Conservation (phyloP, 1,140 invertebrate genomes). For the Rhynchophorus ferrugineus region DNA sequence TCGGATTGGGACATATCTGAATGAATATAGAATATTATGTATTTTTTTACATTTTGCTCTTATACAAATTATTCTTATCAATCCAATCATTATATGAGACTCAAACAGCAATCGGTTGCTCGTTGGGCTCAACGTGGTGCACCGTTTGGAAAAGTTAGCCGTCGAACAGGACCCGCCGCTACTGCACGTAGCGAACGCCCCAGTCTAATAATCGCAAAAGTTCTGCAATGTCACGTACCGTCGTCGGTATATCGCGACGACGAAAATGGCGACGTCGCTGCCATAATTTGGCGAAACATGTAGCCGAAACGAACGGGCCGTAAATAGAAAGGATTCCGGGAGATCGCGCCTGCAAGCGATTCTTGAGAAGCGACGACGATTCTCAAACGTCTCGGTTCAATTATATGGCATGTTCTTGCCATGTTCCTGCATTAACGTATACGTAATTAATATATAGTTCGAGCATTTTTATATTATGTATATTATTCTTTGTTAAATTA, state of each 20-base stretch:
- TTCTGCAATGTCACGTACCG: constrained; percentile 21
- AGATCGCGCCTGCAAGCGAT: not conserved
- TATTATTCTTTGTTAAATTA: no score
- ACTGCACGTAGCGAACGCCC: constrained; percentile 6
- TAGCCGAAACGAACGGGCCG: constrained; percentile 15
- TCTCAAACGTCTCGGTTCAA: not conserved
- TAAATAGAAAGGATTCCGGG: constrained; percentile 9
- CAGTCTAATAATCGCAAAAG: constrained; percentile 22
- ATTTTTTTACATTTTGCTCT: no score
- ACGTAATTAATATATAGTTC: no score
- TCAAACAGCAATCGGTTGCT: no score
- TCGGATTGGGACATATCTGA: no score
- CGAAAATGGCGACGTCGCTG: constrained; percentile 14
- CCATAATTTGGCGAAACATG: constrained; percentile 19
- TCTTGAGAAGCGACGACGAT: not conserved
- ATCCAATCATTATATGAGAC: no score
- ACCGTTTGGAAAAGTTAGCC: constrained; percentile 3
- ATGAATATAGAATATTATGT: no score
- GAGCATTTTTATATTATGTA: no score
- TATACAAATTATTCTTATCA: no score
- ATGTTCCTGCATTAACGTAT: not conserved
- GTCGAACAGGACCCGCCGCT: constrained; percentile 7
- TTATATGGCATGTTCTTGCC: not conserved
- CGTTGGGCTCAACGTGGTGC: not conserved
- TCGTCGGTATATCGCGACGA: constrained; percentile 22